Base-by-base conservation (phyloP, 30 jellyfish, hydroid and myxozoan genomes). In the Rhopilema esculentum region DNA sequence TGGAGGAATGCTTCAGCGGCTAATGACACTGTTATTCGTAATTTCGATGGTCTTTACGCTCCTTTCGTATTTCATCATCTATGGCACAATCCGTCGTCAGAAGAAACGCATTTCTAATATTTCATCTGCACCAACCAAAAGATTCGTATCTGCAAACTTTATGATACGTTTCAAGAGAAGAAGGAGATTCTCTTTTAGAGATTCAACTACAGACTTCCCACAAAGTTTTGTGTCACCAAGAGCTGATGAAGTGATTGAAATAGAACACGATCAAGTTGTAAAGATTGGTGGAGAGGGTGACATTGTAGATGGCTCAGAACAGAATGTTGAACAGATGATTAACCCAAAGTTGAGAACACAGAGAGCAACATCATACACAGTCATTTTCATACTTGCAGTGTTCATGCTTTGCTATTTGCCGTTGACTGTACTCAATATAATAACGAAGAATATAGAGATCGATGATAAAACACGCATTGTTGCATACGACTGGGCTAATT, bases 321-420 rank as follows among this genome's bases (percentile, higher is more conserved):
- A 73, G 25, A 0, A 23, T 30, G 53, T 23, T 8, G 20, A 0
- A 22, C 33, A 20, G 9, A 24, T 15, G 66, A 27, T 1, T 51
- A 16, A 26, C 28, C 52, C 28, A 33, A 28, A 4, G 4, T 12
- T 24, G 1, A 68, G 40, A 32, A 80, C 19, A 82, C 82, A 80
- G 20, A 32, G 62, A 16, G 51, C 82, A 80, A 49, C 62, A 0
- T 25, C 82, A 9, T 26, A 66, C 9, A 80, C 90, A 0, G 82
- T 80, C 1, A 64, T 48, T 0, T 72, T 66, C 31, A 49, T 80
- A 7, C 9, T 80, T 30, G 90, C 72, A 19, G 50, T 67, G 17
- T 61, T 80, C 20, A 15, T 80, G 74, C 9, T 80, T 24, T 80
- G 74, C 65, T 80, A 80, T 25, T 70, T 80, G 30, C 90, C 90